Percentiles rank a stretch among this genome's conserved stretches.
Conservation (phyloP, 2,888 invertebrate species). For the Epiblema foenella region DNA sequence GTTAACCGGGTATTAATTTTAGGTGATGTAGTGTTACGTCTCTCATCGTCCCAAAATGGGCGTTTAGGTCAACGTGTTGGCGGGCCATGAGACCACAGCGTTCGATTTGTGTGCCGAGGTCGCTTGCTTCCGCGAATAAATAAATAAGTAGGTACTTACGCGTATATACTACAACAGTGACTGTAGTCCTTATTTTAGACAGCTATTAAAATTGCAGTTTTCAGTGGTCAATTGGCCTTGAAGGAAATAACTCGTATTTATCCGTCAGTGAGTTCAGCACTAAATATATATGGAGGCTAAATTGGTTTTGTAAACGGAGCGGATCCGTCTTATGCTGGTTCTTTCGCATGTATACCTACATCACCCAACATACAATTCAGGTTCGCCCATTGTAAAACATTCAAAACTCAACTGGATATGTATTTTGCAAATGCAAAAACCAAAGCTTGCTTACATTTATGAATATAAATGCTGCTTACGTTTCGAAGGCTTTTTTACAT, state of each 20-base stretch:
- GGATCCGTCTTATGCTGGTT: not conserved
- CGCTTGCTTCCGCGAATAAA: slow-evolving; percentile 60
- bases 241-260: slow-evolving; percentile 5
- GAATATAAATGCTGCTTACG: too few species aligned
- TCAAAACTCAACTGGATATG: not conserved
- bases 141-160: slow-evolving; percentile 40
- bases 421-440: too few species aligned
- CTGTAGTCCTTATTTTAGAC: slow-evolving; percentile 26
- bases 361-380: not conserved
- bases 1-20: slow-evolving; percentile 21
- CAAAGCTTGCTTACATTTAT: too few species aligned
- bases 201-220: slow-evolving; percentile 16
- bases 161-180: slow-evolving; percentile 16
- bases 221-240: slow-evolving; percentile 14
- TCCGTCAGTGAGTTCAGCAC: slow-evolving; percentile 9
- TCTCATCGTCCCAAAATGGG: slow-evolving; percentile 62
- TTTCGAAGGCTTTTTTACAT: too few species aligned
- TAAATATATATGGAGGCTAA: slow-evolving; percentile 4
- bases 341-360: not conserved
- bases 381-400: not conserved
- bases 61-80: slow-evolving; percentile 67
- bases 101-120: slow-evolving; percentile 70
- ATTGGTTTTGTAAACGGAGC: not conserved
- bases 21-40: slow-evolving; percentile 16
- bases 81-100: slow-evolving; percentile 56